These are phyloP conservation scores for Crypturellus tataupa DNA, from an alignment of 2,797 vertebrate genomes.

Conservation along the genomic window DNA sequence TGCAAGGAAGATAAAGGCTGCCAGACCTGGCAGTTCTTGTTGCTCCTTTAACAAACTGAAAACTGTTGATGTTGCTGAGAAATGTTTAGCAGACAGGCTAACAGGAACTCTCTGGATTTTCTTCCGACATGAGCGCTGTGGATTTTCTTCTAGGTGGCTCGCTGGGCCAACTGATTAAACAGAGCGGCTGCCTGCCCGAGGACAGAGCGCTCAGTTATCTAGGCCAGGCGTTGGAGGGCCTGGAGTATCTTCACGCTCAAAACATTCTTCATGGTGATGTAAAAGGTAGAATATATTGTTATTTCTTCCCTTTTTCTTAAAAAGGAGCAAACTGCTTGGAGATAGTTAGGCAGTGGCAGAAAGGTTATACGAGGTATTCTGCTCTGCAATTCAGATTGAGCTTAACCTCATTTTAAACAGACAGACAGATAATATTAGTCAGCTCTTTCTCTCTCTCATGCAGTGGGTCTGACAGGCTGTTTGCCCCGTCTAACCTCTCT, in stretches of 20 bases:
- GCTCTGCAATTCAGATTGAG: neutral
- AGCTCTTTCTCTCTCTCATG: neutral
- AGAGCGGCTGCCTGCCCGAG: constrained; percentile 90
- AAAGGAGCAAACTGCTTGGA: neutral
- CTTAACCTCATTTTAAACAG: neutral
- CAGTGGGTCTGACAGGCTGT: neutral
- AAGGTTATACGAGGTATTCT: neutral
- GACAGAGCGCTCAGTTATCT: constrained; percentile 93
- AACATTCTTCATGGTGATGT: constrained; percentile 93
- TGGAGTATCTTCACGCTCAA: constrained; percentile 89
- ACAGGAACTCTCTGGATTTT: constrained; percentile 23
- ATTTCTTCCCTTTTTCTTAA: neutral
- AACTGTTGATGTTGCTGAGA: neutral
- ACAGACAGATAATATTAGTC: neutral
- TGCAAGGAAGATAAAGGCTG: neutral
- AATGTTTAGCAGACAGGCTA: neutral
- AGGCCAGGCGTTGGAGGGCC: constrained; percentile 87
- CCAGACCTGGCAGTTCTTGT: neutral
- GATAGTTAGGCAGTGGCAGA: neutral
- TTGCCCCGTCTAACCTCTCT: neutral
- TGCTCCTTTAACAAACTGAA: neutral
- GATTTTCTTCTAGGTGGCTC: constrained; percentile 86
- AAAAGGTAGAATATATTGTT: constrained; percentile 87
- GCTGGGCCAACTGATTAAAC: constrained; percentile 90
- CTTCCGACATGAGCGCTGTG: neutral